Evolutionary conservation across 2,797 vertebrate genomes (phyloP).

Genomic region (Acanthornis magna): DNA sequence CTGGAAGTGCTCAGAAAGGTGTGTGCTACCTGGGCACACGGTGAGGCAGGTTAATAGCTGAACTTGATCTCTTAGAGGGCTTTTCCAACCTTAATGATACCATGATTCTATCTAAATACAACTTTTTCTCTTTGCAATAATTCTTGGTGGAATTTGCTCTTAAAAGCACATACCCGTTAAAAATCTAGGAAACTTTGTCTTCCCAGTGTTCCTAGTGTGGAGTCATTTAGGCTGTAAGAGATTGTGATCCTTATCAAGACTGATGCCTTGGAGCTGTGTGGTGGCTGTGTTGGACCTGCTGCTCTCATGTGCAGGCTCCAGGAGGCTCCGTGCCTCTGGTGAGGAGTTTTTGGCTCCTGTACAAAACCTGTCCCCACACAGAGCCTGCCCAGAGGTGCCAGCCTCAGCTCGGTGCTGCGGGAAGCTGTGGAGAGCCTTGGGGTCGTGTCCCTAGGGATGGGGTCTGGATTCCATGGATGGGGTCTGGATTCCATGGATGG

Average conservation of each 20-base stretch:
- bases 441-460: rapidly evolving
- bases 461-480: rapidly evolving
- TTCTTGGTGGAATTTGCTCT: not conserved
- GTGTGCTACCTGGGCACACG: not conserved
- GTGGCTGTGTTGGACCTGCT: not conserved
- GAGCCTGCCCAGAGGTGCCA: not conserved
- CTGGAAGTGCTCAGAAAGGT: not conserved
- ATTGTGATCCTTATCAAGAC: rapidly evolving
- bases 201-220: not conserved
- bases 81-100: not conserved
- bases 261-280: not conserved
- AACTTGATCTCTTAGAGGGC: not conserved
- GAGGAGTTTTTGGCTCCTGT: not conserved
- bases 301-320: rapidly evolving
- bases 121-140: not conserved
- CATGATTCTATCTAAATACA: not conserved
- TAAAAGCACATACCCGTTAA: not conserved
- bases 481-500: rapidly evolving
- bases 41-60: not conserved
- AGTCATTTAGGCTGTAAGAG: not conserved
- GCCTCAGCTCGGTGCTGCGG: not conserved
- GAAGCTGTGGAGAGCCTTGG: rapidly evolving
- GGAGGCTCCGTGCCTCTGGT: not conserved
- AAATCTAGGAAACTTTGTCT: not conserved
- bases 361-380: not conserved